Evolutionary conservation across 2,113 vertebrate species (phyloP).

Genomic region (Macroglossus sobrinus): DNA sequence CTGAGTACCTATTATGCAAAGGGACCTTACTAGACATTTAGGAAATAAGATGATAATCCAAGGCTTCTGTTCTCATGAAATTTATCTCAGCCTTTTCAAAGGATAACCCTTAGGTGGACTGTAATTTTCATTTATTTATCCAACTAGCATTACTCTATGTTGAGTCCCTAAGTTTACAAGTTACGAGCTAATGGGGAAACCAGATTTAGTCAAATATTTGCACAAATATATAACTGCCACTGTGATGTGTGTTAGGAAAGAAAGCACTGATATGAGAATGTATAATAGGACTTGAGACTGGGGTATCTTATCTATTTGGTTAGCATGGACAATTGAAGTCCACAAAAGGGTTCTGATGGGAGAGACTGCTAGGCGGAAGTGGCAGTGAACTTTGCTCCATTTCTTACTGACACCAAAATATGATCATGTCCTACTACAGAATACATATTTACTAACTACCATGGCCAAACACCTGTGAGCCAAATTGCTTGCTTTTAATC

Average conservation of each 20-base stretch:
- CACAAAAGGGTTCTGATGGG: background rate
- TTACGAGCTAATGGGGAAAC: background rate
- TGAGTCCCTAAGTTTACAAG: background rate
- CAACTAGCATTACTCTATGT: background rate
- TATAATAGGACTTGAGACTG: background rate
- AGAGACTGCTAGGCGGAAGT: background rate
- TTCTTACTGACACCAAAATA: background rate
- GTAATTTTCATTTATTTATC: background rate
- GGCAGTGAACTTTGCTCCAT: background rate
- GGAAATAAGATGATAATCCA: background rate
- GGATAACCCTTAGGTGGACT: background rate
- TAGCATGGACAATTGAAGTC: background rate
- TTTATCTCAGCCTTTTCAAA: background rate
- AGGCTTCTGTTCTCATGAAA: background rate
- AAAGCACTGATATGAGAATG: background rate
- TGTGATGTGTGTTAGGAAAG: background rate
- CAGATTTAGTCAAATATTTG: background rate
- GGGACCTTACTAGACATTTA: background rate
- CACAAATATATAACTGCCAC: background rate
- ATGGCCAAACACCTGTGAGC: constrained; percentile 83
- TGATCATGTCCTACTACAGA: constrained; percentile 70
- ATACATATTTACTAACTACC: constrained; percentile 65
- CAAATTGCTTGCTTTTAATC: constrained; percentile 84
- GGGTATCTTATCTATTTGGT: background rate
- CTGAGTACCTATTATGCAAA: background rate